Conservation (phyloP, 2,797 vertebrate species). For the Bovichtus variegatus region DNA sequence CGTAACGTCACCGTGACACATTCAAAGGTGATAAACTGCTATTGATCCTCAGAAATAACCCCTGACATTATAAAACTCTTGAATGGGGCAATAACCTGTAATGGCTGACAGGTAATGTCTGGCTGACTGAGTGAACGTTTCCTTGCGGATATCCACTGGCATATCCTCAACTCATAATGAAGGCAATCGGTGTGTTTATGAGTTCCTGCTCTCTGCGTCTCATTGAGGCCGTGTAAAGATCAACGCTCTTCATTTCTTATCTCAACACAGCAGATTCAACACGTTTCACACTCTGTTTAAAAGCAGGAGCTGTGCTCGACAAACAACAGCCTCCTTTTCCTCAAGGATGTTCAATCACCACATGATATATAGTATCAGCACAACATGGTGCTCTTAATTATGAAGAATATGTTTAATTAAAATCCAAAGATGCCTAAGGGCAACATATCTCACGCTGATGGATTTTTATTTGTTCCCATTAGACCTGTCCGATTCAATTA, state of each 20-base stretch:
- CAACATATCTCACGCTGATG: conserved; percentile 32
- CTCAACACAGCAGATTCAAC: conserved; percentile 45
- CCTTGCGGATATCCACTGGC: conserved; percentile 71
- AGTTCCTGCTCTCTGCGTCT: conserved; percentile 57
- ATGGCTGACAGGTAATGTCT: conserved; percentile 53
- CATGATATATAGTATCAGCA: conserved; percentile 32
- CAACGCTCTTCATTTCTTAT: conserved; percentile 62
- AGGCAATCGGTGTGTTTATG: conserved; percentile 69
- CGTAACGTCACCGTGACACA: conserved; percentile 1
- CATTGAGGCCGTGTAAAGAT: conserved; percentile 65
- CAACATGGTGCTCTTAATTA: conserved; percentile 41
- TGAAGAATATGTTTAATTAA: conserved; percentile 53
- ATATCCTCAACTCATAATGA: conserved; percentile 69
- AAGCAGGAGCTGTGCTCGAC: conserved; percentile 23
- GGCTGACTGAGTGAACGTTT: conserved; percentile 61
- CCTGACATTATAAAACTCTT: conserved; percentile 56
- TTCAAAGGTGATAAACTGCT: conserved; percentile 29
- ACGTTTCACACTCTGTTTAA: conserved; percentile 38
- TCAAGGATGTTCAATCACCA: conserved; percentile 44
- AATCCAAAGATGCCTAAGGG: conserved; percentile 37
- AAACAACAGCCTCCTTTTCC: conserved; percentile 38
- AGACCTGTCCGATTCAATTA: conserved; percentile 40
- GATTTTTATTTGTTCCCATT: conserved; percentile 45
- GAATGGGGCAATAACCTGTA: conserved; percentile 64
- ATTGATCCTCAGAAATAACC: conserved; percentile 39